Evolutionary conservation across 2,888 invertebrate genomes (phyloP), one percentile per base, ranked within the genome.

Genomic region (Eupithecia tripunctaria): DNA sequence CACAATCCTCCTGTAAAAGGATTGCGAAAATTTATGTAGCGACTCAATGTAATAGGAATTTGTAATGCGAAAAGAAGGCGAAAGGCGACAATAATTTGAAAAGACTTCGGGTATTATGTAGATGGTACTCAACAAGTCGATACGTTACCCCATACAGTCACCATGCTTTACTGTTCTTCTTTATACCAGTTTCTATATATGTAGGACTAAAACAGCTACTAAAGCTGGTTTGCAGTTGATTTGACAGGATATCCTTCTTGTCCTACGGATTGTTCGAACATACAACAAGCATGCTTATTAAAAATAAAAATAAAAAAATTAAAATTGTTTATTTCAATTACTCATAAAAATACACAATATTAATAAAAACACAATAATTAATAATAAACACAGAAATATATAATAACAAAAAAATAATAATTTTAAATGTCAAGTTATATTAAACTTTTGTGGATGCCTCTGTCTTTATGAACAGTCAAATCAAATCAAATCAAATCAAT

Each of bases 21-120:
- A 63, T 63, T 63, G 32, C 29, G 32, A 63, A 10, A 32, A 63
- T 63, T 63, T 29, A 63, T 63, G 62, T 63, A 36, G 56, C 56
- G 56, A 2, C 56, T 32, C 21, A 18, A 29, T 29, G n/a, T 29
- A 36, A 32, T 63, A 63, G 18, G 32, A 21, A 60, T 63, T 32
- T 63, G 32, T 63, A 63, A 63, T 63, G 29, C 62, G 62, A 56
- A 56, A 56, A 56, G 56, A 56, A 56, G 25, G 56, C 56, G 56
- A 56, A 51, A 56, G 56, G 56, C 56, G 25, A 12, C 25, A 25
- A 63, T 63, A 32, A 63, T 63, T 63, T 63, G n/a, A 36, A 63
- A 36, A 32, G n/a, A 32, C 36, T 63, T 63, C n/a, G 62, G 18
- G 32, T 36, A 56, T 56, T 56, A 56, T 56, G 18, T 36, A n/a